Conservation (phyloP, 1,140 invertebrate genomes). For the Portunus trituberculatus region DNA sequence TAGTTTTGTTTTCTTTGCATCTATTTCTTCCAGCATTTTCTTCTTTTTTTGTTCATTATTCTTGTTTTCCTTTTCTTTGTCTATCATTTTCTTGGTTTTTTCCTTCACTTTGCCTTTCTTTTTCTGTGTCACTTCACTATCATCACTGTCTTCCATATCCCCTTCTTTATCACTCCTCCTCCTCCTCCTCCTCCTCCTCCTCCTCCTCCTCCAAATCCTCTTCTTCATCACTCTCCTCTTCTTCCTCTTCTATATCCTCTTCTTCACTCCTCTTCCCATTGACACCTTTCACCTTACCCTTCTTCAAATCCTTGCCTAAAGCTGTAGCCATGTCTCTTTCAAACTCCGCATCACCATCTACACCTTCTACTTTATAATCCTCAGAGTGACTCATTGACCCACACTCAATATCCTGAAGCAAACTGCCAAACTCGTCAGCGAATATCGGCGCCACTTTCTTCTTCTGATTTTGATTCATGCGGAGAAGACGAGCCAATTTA, state of each 20-base stretch:
- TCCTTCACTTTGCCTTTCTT: no score
- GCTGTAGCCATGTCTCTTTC: slow-evolving; percentile 29
- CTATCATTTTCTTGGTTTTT: no score
- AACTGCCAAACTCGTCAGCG: slow-evolving; percentile 60
- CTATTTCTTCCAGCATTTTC: no score
- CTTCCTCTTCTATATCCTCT: neutral
- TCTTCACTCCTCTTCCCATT: neutral
- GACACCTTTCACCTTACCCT: neutral
- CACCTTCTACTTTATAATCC: slow-evolving; percentile 45
- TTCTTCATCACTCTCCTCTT: neutral
- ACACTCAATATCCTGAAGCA: slow-evolving; percentile 54
- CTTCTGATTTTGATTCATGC: slow-evolving; percentile 26
- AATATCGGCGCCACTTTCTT: slow-evolving; percentile 65
- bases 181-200: neutral
- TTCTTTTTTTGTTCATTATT: no score
- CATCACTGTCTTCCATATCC: neutral
- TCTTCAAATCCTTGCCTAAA: neutral
- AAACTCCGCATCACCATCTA: slow-evolving; percentile 57
- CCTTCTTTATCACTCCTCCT: neutral
- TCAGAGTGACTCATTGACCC: slow-evolving; percentile 45
- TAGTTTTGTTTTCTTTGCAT: no score
- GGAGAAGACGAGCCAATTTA: slow-evolving; percentile 55
- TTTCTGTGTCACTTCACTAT: neutral
- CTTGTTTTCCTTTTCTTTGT: no score
- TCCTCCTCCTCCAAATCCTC: no score